Evolutionary conservation across 2,888 invertebrate species (phyloP), one percentile per base, ranked within the genome.

Genomic region (Minunthozetes semirufus): DNA sequence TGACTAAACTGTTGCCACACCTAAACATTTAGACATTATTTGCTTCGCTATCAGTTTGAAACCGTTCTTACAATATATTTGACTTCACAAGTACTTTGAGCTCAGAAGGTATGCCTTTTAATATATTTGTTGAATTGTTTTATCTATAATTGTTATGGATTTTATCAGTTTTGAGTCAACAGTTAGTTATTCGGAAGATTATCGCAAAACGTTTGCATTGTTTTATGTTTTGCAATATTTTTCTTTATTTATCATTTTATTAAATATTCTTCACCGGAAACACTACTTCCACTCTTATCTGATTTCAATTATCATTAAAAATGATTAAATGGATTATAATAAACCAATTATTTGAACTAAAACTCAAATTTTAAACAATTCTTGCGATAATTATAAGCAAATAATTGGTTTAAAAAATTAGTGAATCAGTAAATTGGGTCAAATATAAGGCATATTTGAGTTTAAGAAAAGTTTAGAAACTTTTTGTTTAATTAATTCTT

Each of bases 91-190:
- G 63, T n/a, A 63, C 63, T 63, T 63, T 63, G 63, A 17, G 15
- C 25, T 33, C 9, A 33, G 17, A 63, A 63, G 63, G 33, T 33
- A 63, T 33, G 33, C 33, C 4, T 61, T 27, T n/a, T 33, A 63
- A 33, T 19, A 17, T 33, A 17, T 15, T 33, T 3, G 27, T 63
- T 63, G 4, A 63, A 19, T 29, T 61, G 1, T 17, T 33, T 33
- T 61, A 61, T 61, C 61, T 68, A 38, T 19, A 19, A 68, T 68
- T 68, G 68, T 68, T 68, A 68, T 68, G 68, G 68, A 68, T 68
- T 42, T 68, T 68, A 68, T 68, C 68, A 4, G 38, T 15, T 42
- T 22, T 68, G 46, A 68, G 68, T 42, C 46, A 68, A 68, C 68
- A 42, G 19, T 68, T 19, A 68, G 19, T 13, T 11, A 42, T 42